phyloP scores from a whole-genome alignment of 2,797 vertebrate genomes.

The Spondyliosoma cantharus region DNA sequence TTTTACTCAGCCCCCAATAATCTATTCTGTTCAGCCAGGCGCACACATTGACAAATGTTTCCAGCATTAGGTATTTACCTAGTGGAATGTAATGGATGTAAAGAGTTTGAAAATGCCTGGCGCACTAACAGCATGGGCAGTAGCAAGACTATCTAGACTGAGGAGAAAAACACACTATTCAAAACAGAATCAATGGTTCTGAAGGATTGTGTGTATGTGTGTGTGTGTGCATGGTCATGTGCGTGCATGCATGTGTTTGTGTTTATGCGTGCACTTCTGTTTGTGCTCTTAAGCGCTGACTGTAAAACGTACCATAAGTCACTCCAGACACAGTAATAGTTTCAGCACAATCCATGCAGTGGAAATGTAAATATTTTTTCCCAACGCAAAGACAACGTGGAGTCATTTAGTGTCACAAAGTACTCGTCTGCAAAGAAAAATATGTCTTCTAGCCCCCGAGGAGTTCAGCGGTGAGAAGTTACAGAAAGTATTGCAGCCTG shows the following conservation, averaged over 20 bases:
- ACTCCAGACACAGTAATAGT: slow-evolving; percentile 69
- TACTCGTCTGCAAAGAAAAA: slow-evolving; percentile 46
- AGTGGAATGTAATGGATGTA: slow-evolving; percentile 87
- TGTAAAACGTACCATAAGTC: slow-evolving; percentile 74
- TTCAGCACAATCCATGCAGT: slow-evolving; percentile 59
- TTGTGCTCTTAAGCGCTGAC: slow-evolving; percentile 59
- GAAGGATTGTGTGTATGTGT: slow-evolving; percentile 59
- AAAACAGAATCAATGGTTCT: slow-evolving; percentile 78
- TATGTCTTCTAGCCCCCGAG: not conserved
- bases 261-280: slow-evolving; percentile 49
- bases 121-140: slow-evolving; percentile 82
- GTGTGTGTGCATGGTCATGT: slow-evolving; percentile 9
- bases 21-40: slow-evolving; percentile 87
- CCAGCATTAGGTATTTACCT: slow-evolving; percentile 87
- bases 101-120: slow-evolving; percentile 84
- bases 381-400: slow-evolving; percentile 48
- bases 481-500: slow-evolving; percentile 6
- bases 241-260: slow-evolving; percentile 26
- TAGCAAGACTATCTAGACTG: slow-evolving; percentile 80
- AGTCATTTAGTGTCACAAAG: slow-evolving; percentile 51
- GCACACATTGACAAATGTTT: slow-evolving; percentile 88
- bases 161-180: slow-evolving; percentile 78
- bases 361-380: slow-evolving; percentile 69
- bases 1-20: slow-evolving; percentile 86
- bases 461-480: slow-evolving; percentile 34